These are phyloP conservation scores for Aromia moschata DNA, from an alignment of 2,888 invertebrate genomes.

Conservation along the genomic window DNA sequence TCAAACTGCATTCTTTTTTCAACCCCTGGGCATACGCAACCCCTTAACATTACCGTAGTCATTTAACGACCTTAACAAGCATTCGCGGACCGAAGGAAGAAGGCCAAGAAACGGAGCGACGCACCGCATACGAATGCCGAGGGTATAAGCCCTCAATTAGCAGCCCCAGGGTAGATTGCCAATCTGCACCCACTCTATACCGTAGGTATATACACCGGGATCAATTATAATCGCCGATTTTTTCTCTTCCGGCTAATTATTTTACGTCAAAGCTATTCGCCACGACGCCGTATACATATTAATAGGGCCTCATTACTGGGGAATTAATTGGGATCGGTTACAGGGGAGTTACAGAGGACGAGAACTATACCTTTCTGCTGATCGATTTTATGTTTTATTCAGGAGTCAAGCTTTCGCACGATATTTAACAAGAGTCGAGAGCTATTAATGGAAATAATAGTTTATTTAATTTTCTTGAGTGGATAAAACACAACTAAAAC, in stretches of 20 bases:
- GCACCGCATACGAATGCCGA: conserved; percentile 59
- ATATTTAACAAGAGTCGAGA: too few relatives aligned
- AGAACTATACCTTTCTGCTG: too few relatives aligned
- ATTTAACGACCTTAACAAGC: conserved; percentile 35
- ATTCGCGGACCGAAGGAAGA: conserved; percentile 33
- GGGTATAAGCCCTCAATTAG: conserved; percentile 61
- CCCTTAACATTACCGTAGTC: conserved; percentile 19
- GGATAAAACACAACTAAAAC: too few relatives aligned
- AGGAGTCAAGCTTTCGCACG: too few relatives aligned
- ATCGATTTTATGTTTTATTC: too few relatives aligned
- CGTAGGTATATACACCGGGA: too few relatives aligned
- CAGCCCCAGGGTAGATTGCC: conserved; percentile 62
- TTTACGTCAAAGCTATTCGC: conserved; percentile 58
- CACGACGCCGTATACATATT: conserved; percentile 55
- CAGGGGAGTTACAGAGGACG: background rate
- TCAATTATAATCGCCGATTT: conserved; percentile 61
- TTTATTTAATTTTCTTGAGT: too few relatives aligned
- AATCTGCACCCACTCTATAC: conserved; percentile 57
- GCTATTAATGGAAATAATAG: too few relatives aligned
- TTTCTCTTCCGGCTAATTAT: conserved; percentile 60
- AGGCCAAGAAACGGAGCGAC: conserved; percentile 36
- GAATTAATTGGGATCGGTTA: background rate
- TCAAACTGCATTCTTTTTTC: too few relatives aligned
- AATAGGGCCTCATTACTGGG: conserved; percentile 47
- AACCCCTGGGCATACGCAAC: too few relatives aligned